Evolutionary conservation across 2,888 invertebrate genomes (phyloP).

Genomic region (Lysandra coridon): DNA sequence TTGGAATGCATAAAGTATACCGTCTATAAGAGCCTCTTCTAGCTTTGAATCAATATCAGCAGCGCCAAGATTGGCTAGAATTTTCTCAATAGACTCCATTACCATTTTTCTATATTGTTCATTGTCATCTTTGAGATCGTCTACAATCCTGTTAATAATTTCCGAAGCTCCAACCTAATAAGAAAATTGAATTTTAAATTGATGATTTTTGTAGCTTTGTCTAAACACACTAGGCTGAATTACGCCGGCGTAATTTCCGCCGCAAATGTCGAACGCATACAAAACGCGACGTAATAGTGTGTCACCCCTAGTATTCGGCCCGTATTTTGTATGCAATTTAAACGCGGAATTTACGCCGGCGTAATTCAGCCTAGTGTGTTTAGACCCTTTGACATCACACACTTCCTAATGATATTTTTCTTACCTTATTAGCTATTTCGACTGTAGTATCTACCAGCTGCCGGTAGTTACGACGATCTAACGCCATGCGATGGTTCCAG

Average conservation of each 20-base stretch:
- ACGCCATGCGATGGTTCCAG: constrained; percentile 99
- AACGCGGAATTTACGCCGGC: too few species aligned
- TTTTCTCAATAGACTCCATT: constrained; percentile 99
- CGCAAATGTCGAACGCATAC: too few species aligned
- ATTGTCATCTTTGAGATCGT: constrained; percentile 99
- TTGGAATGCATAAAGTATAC: constrained; percentile 99
- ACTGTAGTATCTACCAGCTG: constrained; percentile 99
- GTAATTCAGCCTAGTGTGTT: too few species aligned
- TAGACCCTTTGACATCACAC: neutral
- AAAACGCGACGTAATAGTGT: too few species aligned
- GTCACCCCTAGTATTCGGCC: too few species aligned
- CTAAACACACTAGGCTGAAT: too few species aligned
- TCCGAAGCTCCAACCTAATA: constrained; percentile 96
- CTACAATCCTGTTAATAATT: constrained; percentile 98
- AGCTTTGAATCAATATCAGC: constrained; percentile 98
- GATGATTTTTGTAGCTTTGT: neutral
- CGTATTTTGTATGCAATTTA: too few species aligned
- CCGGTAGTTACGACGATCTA: constrained; percentile 98
- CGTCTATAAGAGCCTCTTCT: constrained; percentile 99
- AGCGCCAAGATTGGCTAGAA: constrained; percentile 97
- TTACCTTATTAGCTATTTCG: constrained; percentile 97
- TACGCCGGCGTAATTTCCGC: too few species aligned
- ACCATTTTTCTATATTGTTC: constrained; percentile 99
- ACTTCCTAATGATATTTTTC: neutral
- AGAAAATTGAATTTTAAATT: neutral